Percentiles rank a stretch among this genome's conserved stretches.
These are phyloP conservation scores for Pantala flavescens DNA, from an alignment of 1,140 invertebrate species.

Conservation along the genomic window DNA sequence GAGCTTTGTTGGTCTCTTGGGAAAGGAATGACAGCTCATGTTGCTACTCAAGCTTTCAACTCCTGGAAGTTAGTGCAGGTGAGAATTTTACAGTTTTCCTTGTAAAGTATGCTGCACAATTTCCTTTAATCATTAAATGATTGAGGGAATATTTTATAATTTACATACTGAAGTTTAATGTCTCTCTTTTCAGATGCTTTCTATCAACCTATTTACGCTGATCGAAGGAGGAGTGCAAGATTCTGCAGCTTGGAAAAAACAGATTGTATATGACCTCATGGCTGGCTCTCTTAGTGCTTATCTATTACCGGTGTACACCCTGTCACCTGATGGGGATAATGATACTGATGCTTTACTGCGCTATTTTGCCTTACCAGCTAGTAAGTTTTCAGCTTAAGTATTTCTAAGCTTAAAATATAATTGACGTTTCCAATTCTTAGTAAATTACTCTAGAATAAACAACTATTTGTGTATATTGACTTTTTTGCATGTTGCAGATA, in stretches of 20 bases:
- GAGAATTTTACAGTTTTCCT: background rate
- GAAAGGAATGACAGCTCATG: conserved; percentile 57
- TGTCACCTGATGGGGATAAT: conserved; percentile 34
- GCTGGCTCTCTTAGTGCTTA: conserved; percentile 57
- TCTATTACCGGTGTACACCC: conserved; percentile 56
- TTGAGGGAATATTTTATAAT: too few relatives aligned
- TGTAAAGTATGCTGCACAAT: too few relatives aligned
- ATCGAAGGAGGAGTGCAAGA: conserved; percentile 41
- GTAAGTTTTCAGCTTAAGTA: conserved; percentile 39
- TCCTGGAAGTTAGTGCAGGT: conserved; percentile 57
- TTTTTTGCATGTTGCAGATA: too few relatives aligned
- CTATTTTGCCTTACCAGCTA: conserved; percentile 58
- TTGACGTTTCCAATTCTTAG: too few relatives aligned
- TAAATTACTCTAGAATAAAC: background rate
- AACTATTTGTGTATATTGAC: too few relatives aligned
- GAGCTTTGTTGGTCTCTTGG: conserved; percentile 49
- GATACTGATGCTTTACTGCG: conserved; percentile 42
- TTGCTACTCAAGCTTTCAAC: conserved; percentile 66
- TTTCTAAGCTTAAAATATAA: too few relatives aligned
- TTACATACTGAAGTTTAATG: too few relatives aligned
- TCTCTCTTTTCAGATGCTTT: conserved; percentile 53
- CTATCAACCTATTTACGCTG: conserved; percentile 63
- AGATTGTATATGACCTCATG: conserved; percentile 48
- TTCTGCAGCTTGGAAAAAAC: background rate
- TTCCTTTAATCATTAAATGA: too few relatives aligned